These are phyloP conservation scores for Zaprionus lachaisei DNA, from an alignment of 1,140 invertebrate species.

Conservation along the genomic window DNA sequence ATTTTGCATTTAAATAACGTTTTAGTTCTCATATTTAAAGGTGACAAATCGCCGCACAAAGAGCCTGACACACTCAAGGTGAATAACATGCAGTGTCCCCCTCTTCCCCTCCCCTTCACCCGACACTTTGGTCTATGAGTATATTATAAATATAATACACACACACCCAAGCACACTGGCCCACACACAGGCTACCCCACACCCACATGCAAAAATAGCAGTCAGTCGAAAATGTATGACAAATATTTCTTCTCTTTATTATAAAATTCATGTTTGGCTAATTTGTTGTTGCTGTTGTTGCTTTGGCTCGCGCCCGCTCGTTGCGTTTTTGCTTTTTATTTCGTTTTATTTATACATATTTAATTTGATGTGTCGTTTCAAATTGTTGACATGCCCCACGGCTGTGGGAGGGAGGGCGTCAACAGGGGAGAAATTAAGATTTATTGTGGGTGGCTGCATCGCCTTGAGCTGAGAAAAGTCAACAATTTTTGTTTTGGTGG, in stretches of 20 bases:
- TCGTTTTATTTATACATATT: constrained; percentile 70
- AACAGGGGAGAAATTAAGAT: constrained; percentile 65
- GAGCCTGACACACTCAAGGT: constrained; percentile 36
- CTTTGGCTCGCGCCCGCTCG: constrained; percentile 4
- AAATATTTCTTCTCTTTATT: constrained; percentile 35
- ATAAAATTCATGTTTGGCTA: constrained; percentile 49
- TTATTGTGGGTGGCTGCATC: constrained; percentile 70
- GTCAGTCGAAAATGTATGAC: constrained; percentile 4
- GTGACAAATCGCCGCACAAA: constrained; percentile 13
- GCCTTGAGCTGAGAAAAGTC: constrained; percentile 34
- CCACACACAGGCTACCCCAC: not conserved
- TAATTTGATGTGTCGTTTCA: constrained; percentile 79
- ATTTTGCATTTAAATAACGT: constrained; percentile 1
- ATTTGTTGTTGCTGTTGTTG: constrained; percentile 37
- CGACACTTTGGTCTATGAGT: not conserved
- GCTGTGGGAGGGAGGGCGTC: not conserved
- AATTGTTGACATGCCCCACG: constrained; percentile 49
- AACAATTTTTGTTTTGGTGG: constrained; percentile 2
- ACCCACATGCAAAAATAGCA: constrained; percentile 22
- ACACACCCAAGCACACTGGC: not conserved
- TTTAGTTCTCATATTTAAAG: not conserved
- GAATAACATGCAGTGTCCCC: constrained; percentile 46
- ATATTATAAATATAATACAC: not conserved
- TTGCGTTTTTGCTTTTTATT: constrained; percentile 16
- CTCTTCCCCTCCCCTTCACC: not conserved